Evolutionary conservation across 2,888 invertebrate genomes (phyloP).

Genomic region (Mythimna impura): DNA sequence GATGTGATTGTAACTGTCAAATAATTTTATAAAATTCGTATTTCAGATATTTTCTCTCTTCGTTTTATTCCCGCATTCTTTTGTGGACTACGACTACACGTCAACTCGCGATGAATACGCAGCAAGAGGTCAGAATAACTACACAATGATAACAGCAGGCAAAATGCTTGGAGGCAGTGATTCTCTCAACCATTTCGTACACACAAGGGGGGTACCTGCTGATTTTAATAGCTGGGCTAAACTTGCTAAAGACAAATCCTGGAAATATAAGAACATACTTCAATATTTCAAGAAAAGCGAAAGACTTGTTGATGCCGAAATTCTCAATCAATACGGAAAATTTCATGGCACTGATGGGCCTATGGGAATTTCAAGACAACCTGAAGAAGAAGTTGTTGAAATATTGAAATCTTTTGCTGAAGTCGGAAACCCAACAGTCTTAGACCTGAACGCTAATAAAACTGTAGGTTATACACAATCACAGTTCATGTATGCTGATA

Average conservation of each 20-base stretch:
- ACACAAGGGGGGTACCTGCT: constrained; percentile 10
- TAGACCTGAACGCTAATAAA: constrained; percentile 47
- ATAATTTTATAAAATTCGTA: background rate
- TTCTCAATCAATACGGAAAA: constrained; percentile 10
- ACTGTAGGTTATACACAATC: constrained; percentile 46
- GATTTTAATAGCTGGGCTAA: constrained; percentile 47
- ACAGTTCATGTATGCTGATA: constrained; percentile 25
- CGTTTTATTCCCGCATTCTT: constrained; percentile 1
- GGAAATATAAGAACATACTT: constrained; percentile 47
- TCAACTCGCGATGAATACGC: constrained; percentile 34
- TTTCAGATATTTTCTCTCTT: constrained; percentile 36
- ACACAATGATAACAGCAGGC: constrained; percentile 45
- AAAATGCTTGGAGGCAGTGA: constrained; percentile 50
- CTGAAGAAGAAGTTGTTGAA: constrained; percentile 11
- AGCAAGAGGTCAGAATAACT: constrained; percentile 32
- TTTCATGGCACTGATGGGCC: constrained; percentile 55
- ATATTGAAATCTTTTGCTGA: constrained; percentile 53
- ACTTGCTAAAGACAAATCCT: constrained; percentile 22
- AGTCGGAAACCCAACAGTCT: constrained; percentile 40
- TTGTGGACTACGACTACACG: constrained; percentile 35
- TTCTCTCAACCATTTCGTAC: constrained; percentile 45
- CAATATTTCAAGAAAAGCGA: constrained; percentile 47
- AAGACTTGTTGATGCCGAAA: constrained; percentile 27
- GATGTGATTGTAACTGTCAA: background rate
- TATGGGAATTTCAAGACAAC: constrained; percentile 40